These are phyloP conservation scores for Stegana nigrithorax DNA, from an alignment of 2,888 invertebrate genomes.

Conservation along the genomic window DNA sequence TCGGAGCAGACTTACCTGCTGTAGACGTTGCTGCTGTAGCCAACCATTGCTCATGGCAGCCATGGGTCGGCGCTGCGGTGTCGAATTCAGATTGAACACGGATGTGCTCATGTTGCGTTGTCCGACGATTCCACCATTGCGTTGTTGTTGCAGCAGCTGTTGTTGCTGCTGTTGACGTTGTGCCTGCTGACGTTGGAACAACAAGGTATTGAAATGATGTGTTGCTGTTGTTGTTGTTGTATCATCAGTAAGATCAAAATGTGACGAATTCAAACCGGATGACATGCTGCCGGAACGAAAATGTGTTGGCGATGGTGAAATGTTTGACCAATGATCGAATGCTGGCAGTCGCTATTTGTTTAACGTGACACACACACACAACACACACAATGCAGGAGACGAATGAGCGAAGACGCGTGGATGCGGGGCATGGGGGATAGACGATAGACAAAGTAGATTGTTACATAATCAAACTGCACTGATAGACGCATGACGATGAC, in stretches of 20 bases:
- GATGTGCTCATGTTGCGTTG: constrained; percentile 69
- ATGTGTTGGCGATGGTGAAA: constrained; percentile 68
- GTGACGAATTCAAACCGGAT: constrained; percentile 67
- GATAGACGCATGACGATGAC: constrained; percentile 33
- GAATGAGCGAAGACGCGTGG: no score
- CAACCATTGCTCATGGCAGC: constrained; percentile 39
- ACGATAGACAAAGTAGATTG: not conserved
- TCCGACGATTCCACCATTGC: constrained; percentile 48
- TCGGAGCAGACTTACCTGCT: constrained; percentile 71
- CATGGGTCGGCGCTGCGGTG: not conserved
- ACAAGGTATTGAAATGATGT: constrained; percentile 60
- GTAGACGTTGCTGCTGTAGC: constrained; percentile 68
- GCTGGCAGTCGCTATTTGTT: constrained; percentile 43
- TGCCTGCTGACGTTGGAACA: constrained; percentile 57
- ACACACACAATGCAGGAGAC: constrained; percentile 31
- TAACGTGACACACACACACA: constrained; percentile 29
- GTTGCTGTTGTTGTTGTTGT: constrained; percentile 47
- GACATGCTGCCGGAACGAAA: constrained; percentile 69
- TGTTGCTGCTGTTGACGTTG: constrained; percentile 35
- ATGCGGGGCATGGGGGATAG: no score
- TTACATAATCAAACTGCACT: not conserved
- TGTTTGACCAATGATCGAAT: constrained; percentile 68
- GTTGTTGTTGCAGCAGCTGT: no score
- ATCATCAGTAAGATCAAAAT: constrained; percentile 67
- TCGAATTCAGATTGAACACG: constrained; percentile 71